Base-by-base conservation (phyloP, 2,113 vertebrate genomes). In the Gila orcuttii region DNA sequence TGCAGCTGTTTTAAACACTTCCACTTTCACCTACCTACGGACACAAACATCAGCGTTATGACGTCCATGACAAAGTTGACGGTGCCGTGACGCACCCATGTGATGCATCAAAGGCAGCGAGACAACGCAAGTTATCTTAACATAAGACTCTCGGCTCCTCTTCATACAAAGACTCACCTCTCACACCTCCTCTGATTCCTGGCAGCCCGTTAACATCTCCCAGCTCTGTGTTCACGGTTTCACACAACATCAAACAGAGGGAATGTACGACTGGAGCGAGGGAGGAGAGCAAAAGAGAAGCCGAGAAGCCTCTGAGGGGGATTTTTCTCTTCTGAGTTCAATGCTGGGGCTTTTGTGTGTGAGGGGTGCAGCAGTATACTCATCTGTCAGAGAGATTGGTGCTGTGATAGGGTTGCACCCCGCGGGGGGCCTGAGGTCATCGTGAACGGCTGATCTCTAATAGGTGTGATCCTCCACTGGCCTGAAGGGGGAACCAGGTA, bases 381-480 rank as follows among this genome's bases (percentile, higher is more conserved):
- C 91, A 92, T 93, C 91, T 90, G 92, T 94, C 93, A 92, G 91
- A 89, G 89, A 90, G 89, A 87, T 81, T 47, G 82, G 90, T 89
- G 90, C 91, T 47, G n/a, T 92, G 93, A 93, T 94, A 92, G 92
- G 90, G 93, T 94, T 94, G 91, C 93, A 28, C 92, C 94, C 93
- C 76, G 91, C 88, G 81, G 93, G 93, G 89, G 88, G 91, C 90
- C 89, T 94, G 92, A 94, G 92, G 91, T 95, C 93, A 93, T 92
- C 88, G 11, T 33, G 85, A 91, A 91, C 84, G 90, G 87, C 89
- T 45, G 87, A 90, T 89, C 92, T 92, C 90, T 89, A 91, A 93
- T 91, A 88, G 57, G 82, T 84, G 78, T 84, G 87, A 90, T 90
- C 85, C 79, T 87, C 86, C 77, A 79, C 76, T 62, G 74, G 88